Percentiles rank a stretch among this genome's conserved stretches.
Evolutionary conservation across 2,113 vertebrate genomes (phyloP).

Genomic region (Actenoides lindsayi): DNA sequence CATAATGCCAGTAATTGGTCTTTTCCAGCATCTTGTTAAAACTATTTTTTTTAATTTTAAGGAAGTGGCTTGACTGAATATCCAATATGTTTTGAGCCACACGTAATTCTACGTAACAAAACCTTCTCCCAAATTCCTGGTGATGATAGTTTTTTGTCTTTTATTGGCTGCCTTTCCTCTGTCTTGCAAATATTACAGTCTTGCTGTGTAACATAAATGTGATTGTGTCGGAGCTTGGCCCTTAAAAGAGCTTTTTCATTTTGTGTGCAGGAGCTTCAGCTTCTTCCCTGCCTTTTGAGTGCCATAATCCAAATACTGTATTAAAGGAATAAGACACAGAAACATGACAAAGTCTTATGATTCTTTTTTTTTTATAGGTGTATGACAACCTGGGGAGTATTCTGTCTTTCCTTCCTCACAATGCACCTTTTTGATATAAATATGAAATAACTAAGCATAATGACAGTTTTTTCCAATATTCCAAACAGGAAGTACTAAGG

Average conservation of each 20-base stretch:
- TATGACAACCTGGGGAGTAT: neutral
- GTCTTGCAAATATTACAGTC: neutral
- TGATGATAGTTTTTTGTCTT: neutral
- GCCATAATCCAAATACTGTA: neutral
- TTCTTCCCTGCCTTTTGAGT: neutral
- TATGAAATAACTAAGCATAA: neutral
- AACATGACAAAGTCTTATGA: neutral
- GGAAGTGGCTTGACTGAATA: neutral
- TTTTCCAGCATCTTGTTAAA: neutral
- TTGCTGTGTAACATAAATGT: neutral
- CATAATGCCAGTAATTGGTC: no score
- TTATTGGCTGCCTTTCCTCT: neutral
- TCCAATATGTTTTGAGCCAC: accelerated
- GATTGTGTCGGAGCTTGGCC: neutral
- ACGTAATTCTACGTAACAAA: neutral
- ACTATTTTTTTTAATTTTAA: neutral
- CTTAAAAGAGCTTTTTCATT: neutral
- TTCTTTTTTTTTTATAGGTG: neutral
- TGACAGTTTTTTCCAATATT: neutral
- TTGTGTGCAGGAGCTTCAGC: neutral
- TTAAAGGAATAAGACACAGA: neutral
- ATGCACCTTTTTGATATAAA: neutral
- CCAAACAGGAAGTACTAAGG: neutral
- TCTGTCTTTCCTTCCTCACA: neutral
- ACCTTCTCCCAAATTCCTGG: neutral